phyloP scores from a whole-genome alignment of 2,113 vertebrate species.

The Ctenomys sociabilis region DNA sequence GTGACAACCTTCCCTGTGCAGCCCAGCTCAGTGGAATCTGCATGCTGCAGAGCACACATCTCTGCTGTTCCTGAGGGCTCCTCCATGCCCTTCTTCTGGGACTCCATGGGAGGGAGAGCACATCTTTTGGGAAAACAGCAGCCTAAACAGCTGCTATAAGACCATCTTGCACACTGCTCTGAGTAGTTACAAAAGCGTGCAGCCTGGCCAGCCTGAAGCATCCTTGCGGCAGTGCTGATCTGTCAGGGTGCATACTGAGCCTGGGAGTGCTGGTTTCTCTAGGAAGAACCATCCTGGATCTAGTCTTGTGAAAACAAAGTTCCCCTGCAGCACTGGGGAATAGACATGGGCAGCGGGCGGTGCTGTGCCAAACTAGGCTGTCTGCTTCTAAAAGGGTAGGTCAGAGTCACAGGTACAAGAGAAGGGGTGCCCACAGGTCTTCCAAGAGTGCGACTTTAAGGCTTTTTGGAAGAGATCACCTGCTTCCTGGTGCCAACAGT shows the following conservation, averaged over 20 bases:
- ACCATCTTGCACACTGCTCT: background rate
- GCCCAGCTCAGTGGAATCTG: background rate
- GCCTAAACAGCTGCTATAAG: fast-evolving
- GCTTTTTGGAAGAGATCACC: conserved; percentile 74
- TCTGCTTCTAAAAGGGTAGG: background rate
- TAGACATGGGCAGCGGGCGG: background rate
- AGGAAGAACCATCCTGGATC: background rate
- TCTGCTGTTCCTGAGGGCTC: background rate
- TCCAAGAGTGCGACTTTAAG: conserved; percentile 74
- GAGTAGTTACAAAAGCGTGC: background rate
- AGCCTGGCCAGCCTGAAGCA: fast-evolving
- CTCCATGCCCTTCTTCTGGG: background rate
- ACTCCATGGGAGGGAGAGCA: background rate
- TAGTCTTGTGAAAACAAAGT: fast-evolving
- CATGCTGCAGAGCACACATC: fast-evolving
- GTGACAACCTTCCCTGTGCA: background rate
- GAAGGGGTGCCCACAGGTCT: conserved; percentile 68
- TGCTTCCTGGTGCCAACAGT: conserved; percentile 31
- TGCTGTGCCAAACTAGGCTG: background rate
- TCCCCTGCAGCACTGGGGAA: background rate
- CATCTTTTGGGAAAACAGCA: background rate
- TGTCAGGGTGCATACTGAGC: background rate
- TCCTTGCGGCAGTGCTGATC: background rate
- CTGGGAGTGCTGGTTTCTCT: background rate
- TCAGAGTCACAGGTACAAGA: background rate